Base-by-base conservation (phyloP, 2,888 invertebrate species). In the Pollenia amentaria region DNA sequence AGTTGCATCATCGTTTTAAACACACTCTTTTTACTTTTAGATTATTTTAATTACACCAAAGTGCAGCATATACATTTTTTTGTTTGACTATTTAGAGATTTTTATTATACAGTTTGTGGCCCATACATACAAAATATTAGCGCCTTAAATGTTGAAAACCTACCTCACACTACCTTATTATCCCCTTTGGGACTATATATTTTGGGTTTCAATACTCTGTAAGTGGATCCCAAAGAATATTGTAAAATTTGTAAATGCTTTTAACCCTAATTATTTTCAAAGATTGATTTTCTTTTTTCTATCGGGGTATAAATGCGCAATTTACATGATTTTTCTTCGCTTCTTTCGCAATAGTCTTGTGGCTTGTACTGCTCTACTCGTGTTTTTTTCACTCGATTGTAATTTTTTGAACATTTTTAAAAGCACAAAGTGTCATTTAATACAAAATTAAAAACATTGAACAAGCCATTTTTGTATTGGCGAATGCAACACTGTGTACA, bases 311-410 rank as follows among this genome's bases (percentile, higher is more conserved):
- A 87, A 86, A 87, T 87, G 87, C 87, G 87, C 87, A 87, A 87
- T 87, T 85, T 87, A 87, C 87, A 87, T 83, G 79, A 80, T 87
- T 87, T 84, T 87, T 87, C 87, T 72, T 87, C 87, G 84, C 64
- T 87, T 87, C 87, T 87, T 87, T 87, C 87, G 87, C 80, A 87
- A 87, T 87, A 84, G 87, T 73, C 80, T 87, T 87, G 87, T 86
- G 87, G 87, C 87, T 87, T 81, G 67, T 84, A 87, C 87, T 87
- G 86, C 87, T 84, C 84, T 87, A 84, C 87, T 87, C 87, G 87
- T 87, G 87, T 87, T 84, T 87, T 87, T 87, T 87, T 83, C 86
- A 77, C 76, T 87, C 76, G 86, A 87, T 69, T 75, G 75, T 87
- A 84, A 87, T 87, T 82, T 87, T 87, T 60, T 87, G 84, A 87